Conservation (phyloP, 2,888 invertebrate species). For the Catocala fraxini region DNA sequence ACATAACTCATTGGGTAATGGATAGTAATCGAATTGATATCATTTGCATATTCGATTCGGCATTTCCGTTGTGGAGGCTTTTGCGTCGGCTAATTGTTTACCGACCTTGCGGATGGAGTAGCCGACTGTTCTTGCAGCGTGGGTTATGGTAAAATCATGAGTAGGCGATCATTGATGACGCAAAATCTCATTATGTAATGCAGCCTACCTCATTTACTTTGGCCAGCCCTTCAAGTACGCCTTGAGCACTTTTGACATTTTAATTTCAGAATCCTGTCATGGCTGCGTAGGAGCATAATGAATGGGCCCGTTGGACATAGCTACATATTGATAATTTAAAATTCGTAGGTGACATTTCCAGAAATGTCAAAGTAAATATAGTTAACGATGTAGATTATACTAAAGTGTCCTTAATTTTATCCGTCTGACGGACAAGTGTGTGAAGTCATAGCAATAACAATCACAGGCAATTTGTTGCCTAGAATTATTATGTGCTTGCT, state of each 20-base stretch:
- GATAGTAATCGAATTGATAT: conserved; percentile 66
- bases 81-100: conserved; percentile 69
- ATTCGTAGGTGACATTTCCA: background rate
- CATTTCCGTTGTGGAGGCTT: conserved; percentile 77
- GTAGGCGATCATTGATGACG: conserved; percentile 65
- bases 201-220: conserved; percentile 19
- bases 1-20: conserved; percentile 64
- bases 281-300: conserved; percentile 1
- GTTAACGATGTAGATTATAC: conserved; percentile 6
- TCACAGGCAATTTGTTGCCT: background rate
- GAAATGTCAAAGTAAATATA: conserved; percentile 7
- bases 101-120: conserved; percentile 74
- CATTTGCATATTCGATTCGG: conserved; percentile 82
- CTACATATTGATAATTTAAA: conserved; percentile 3
- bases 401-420: conserved; percentile 17
- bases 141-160: conserved; percentile 60
- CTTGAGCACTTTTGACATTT: conserved; percentile 25
- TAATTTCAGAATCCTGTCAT: conserved; percentile 8
- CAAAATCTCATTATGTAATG: conserved; percentile 48
- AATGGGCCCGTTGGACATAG: background rate
- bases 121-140: conserved; percentile 63
- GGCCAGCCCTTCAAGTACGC: conserved; percentile 27
- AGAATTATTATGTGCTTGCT: too few relatives aligned
- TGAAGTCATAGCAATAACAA: conserved; percentile 6
- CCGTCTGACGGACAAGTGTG: background rate